A percentile compares a stretch with the other conserved stretches of the same genome.
These are phyloP conservation scores for Melanaphis sacchari DNA, from an alignment of 1,140 invertebrate genomes.

Conservation along the genomic window DNA sequence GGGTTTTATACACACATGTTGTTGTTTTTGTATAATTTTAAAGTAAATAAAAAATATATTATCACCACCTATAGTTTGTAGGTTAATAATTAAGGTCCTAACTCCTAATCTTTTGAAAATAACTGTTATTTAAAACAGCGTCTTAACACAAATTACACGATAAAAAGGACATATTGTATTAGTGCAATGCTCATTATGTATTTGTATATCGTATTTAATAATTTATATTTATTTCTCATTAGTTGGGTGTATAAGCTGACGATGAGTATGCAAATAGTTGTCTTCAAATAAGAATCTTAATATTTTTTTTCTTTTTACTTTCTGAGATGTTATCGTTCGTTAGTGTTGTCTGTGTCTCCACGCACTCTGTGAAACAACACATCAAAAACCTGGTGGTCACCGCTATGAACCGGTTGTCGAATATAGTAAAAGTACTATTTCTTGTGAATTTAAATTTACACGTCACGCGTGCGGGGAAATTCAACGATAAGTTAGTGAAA, in stretches of 20 bases:
- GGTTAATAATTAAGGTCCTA: neutral
- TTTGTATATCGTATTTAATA: neutral
- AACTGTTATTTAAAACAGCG: neutral
- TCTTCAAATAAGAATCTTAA: neutral
- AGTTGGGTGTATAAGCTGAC: neutral
- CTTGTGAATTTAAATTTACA: slow-evolving; percentile 4
- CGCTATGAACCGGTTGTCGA: slow-evolving; percentile 19
- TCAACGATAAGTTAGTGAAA: slow-evolving; percentile 4
- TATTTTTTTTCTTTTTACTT: neutral
- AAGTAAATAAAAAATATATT: neutral
- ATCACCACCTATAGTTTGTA: neutral
- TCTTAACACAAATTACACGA: neutral
- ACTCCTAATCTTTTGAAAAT: neutral
- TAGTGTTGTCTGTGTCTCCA: neutral
- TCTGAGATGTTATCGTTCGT: slow-evolving; percentile 38
- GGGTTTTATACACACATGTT: neutral
- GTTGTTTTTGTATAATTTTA: neutral
- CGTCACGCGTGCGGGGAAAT: neutral
- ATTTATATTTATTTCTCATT: slow-evolving; percentile 1
- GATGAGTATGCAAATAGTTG: slow-evolving; percentile 10
- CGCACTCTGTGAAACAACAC: neutral
- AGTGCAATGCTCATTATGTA: neutral
- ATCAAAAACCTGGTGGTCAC: slow-evolving; percentile 16
- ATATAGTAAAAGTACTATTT: slow-evolving; percentile 19
- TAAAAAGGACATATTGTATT: neutral